Evolutionary conservation across 2,888 invertebrate genomes (phyloP), one percentile per base, ranked within the genome.

Genomic region (Brachylomia viminalis): DNA sequence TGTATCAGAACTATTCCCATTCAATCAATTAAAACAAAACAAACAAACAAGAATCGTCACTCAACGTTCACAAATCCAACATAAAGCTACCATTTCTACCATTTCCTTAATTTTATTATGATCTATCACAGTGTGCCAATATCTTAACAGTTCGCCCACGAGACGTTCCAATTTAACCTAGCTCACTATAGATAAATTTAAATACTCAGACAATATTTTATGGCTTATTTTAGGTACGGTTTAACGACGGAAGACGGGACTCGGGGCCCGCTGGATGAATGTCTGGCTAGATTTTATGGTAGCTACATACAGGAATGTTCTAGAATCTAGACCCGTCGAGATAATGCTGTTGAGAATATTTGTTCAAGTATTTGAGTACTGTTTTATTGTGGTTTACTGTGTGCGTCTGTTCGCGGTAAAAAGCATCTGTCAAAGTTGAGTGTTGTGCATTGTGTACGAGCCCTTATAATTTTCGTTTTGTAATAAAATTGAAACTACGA

Each of bases 151-250:
- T 77, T 76, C 62, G 69, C 64, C 71, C 66, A 76, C 71, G 67
- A 84, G 75, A 88, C 85, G 86, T 88, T 86, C 90, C 88, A 89
- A 90, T 90, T 91, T 91, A 92, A 91, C 92, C 91, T 90, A 88
- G 81, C 83, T 80, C 83, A 89, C 80, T 89, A 91, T 89, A 94
- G 95, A 95, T 96, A 95, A 95, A 95, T 96, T 95, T 95, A 95
- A 95, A 95, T 95, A 95, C 93, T 88, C 93, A 92, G 94, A 95
- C 95, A 95, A 95, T 96, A 96, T 96, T 96, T 96, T 95, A 96
- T 95, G 91, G 93, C 93, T 95, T 96, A 96, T 96, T 95, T 95
- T 95, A 95, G 95, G 92, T 93, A 93, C 94, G 93, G 94, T 96
- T 96, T 96, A 42, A 96, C 95, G 96, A 95, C 91, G 86, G 88